Percentiles rank a stretch among this genome's conserved stretches.
phyloP scores from a whole-genome alignment of 1,140 invertebrate species.

The Samia ricini region DNA sequence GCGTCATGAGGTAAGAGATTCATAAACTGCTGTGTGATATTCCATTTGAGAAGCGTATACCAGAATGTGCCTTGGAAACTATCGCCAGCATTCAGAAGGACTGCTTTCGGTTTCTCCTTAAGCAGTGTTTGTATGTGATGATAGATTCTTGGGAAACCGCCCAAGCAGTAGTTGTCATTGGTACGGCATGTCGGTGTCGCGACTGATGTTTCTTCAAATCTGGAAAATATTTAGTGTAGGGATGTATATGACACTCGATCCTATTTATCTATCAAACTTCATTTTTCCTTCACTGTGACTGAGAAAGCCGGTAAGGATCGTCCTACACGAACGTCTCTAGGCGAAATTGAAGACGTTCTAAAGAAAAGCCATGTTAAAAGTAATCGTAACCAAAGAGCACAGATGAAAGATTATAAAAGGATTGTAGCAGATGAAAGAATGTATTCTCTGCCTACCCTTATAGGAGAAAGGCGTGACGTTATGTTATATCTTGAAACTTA shows the following conservation, averaged over 20 bases:
- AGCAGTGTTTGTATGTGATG: conserved; percentile 73
- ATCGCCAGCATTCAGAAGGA: conserved; percentile 87
- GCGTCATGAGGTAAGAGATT: conserved; percentile 84
- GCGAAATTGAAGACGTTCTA: too few species aligned
- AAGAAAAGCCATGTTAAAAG: too few species aligned
- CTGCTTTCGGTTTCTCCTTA: conserved; percentile 76
- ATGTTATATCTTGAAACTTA: too few species aligned
- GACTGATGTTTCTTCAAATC: conserved; percentile 64
- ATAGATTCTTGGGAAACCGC: conserved; percentile 82
- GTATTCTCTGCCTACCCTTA: too few species aligned
- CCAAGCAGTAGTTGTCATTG: conserved; percentile 75
- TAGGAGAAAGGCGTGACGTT: too few species aligned
- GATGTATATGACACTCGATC: neutral
- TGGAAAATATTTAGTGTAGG: conserved; percentile 22
- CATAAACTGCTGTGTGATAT: conserved; percentile 82
- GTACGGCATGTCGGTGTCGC: conserved; percentile 46
- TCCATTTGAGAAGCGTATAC: conserved; percentile 84
- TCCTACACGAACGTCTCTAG: too few species aligned
- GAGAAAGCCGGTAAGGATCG: too few species aligned
- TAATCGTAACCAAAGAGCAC: too few species aligned
- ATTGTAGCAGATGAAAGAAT: too few species aligned
- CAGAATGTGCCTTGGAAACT: conserved; percentile 88
- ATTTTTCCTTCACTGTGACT: too few species aligned
- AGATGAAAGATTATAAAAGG: too few species aligned
- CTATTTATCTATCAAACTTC: neutral